These are phyloP conservation scores for Neofelis nebulosa DNA, from an alignment of 2,113 vertebrate genomes.

Conservation along the genomic window DNA sequence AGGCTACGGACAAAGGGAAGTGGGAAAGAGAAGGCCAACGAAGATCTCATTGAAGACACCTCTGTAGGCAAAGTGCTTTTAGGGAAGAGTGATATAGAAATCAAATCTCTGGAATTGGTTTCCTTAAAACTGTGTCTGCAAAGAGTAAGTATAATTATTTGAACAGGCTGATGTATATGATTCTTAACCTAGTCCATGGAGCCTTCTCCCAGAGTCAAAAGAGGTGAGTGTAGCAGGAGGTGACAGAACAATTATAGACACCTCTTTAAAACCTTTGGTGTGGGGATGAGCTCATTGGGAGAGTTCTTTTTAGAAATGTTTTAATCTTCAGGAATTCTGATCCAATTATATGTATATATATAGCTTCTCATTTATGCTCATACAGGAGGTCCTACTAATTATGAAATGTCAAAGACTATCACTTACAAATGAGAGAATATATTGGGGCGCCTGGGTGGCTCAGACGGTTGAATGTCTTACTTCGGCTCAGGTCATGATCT, in stretches of 20 bases:
- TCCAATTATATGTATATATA: neutral
- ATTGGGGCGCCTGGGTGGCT: too few species aligned
- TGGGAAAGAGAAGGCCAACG: neutral
- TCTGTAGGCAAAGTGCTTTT: neutral
- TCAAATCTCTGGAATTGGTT: neutral
- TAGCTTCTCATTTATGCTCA: neutral
- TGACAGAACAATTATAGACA: neutral
- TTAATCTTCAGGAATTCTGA: neutral
- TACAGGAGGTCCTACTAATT: neutral
- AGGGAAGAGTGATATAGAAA: neutral
- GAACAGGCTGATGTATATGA: neutral
- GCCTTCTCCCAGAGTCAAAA: neutral
- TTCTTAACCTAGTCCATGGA: neutral
- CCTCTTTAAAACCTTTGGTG: neutral
- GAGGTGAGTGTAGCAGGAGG: neutral
- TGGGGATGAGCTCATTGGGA: neutral
- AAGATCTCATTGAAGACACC: neutral
- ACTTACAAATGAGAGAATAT: neutral
- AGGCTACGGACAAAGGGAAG: neutral
- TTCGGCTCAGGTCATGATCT: too few species aligned
- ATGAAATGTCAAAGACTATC: neutral
- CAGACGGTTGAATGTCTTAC: too few species aligned
- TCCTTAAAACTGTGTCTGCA: neutral
- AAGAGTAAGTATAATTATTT: neutral
- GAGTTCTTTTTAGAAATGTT: neutral